Evolutionary conservation across 2,888 invertebrate species (phyloP), one percentile per base, ranked within the genome.

Genomic region (Junonia oenone): DNA sequence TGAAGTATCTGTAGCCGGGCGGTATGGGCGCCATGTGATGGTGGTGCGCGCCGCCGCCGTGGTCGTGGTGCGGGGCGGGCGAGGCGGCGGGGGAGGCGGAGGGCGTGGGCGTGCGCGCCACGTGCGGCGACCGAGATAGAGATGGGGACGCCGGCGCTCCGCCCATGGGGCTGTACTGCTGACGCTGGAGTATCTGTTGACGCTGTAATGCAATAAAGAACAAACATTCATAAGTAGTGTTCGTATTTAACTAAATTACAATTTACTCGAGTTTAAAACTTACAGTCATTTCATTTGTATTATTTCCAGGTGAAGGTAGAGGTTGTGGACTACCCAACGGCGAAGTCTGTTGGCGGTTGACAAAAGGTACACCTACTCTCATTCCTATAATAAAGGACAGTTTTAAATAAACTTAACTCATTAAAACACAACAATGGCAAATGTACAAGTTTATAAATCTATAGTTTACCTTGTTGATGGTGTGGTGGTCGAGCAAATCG

Each of bases 1-100:
- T 92, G 64, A 91, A 88, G 73, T 92, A 93, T 45, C 92, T 85
- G 68, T 93, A 92, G 54, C 91, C 88, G 19, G 92, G 89, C 1
- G 92, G 92, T n/a, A 91, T 69, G 0, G 93, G 92, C 56, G 92
- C 82, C 2, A 64, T 62, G 73, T 91, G 92, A 43, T 85, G 79
- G 6, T 92, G 91, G 63, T 91, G 91, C 43, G 38, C 26, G 15
- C 76, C 78, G 49, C 75, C 78, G 65, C 75, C 77, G 57, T 76
- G 78, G 35, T 68, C 70, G 58, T 75, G 66, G 58, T 73, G 31
- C 58, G 78, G 78, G 35, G 84, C 83, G 52, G 88, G 86, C 1
- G 88, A 86, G 51, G 91, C 78, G 68, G 90, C 78, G 56, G 85
- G 82, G 2, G 85, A 83, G 5, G 86, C 83, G 13, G 73, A 70